Conservation (phyloP, 2,797 vertebrate species). For the Okamejei kenojei region DNA sequence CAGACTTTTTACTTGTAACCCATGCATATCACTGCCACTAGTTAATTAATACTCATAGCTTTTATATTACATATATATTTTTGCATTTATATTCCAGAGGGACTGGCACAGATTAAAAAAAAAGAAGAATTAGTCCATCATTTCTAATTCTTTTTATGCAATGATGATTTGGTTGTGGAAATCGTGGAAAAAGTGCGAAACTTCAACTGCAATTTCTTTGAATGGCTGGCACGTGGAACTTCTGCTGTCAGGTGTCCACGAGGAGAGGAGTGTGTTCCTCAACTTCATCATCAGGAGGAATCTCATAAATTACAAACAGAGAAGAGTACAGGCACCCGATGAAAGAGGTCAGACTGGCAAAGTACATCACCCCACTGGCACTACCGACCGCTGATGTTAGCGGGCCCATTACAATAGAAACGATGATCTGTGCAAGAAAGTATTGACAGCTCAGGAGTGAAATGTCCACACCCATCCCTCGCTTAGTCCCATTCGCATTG, state of each 20-base stretch:
- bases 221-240: not conserved
- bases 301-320: slow-evolving; percentile 86
- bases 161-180: not conserved
- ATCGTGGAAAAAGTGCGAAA: not conserved
- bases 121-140: not conserved
- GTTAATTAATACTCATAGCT: not conserved
- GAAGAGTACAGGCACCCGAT: slow-evolving; percentile 94
- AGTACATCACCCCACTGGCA: slow-evolving; percentile 96
- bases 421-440: slow-evolving; percentile 93
- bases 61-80: not conserved
- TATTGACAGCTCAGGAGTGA: slow-evolving; percentile 98
- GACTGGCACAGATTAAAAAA: not conserved
- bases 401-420: slow-evolving; percentile 89
- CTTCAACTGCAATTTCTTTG: not conserved
- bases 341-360: slow-evolving; percentile 89
- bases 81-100: slow-evolving; percentile 18
- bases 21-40: slow-evolving; percentile 15
- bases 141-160: not conserved
- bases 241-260: slow-evolving; percentile 52
- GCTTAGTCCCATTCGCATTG: slow-evolving; percentile 68
- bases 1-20: slow-evolving; percentile 8
- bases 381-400: slow-evolving; percentile 89
- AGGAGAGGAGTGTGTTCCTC: slow-evolving; percentile 82
- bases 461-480: slow-evolving; percentile 96
- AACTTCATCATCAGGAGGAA: slow-evolving; percentile 69